Percentiles rank a stretch among this genome's conserved stretches.
Conservation (phyloP, 2,113 vertebrate genomes). For the Muntiacus muntjak region DNA sequence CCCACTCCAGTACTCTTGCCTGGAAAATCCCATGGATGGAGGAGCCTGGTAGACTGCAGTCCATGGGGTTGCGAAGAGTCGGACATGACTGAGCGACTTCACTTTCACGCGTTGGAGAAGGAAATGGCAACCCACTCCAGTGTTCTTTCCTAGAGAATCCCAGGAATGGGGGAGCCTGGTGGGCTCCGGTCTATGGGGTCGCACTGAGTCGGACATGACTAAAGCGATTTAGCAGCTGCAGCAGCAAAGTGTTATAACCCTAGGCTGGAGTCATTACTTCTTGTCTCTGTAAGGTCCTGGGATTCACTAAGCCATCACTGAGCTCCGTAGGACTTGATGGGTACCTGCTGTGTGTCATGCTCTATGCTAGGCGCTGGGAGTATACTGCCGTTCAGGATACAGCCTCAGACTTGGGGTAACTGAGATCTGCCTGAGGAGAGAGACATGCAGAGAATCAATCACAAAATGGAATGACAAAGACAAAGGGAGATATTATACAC, state of each 20-base stretch:
- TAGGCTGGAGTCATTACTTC: background rate
- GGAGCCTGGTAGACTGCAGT: too few relatives aligned
- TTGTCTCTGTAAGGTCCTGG: background rate
- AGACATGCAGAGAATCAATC: background rate
- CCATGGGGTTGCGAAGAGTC: too few relatives aligned
- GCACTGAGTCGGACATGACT: too few relatives aligned
- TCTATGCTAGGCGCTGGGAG: background rate
- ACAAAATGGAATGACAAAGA: background rate
- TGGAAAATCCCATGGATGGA: too few relatives aligned
- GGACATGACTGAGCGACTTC: too few relatives aligned
- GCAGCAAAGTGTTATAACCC: background rate
- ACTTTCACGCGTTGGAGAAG: too few relatives aligned
- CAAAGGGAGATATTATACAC: background rate
- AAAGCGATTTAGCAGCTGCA: too few relatives aligned
- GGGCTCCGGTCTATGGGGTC: too few relatives aligned
- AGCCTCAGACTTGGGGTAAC: background rate
- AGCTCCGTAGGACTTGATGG: background rate
- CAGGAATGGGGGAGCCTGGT: too few relatives aligned
- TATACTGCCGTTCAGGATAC: background rate
- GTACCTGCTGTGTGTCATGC: background rate
- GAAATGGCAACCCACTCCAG: too few relatives aligned
- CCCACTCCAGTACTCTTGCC: too few relatives aligned
- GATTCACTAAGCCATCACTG: background rate
- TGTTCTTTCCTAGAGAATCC: too few relatives aligned
- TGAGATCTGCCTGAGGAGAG: background rate